These are phyloP conservation scores for Apus apus DNA, from an alignment of 2,113 vertebrate species.

Conservation along the genomic window DNA sequence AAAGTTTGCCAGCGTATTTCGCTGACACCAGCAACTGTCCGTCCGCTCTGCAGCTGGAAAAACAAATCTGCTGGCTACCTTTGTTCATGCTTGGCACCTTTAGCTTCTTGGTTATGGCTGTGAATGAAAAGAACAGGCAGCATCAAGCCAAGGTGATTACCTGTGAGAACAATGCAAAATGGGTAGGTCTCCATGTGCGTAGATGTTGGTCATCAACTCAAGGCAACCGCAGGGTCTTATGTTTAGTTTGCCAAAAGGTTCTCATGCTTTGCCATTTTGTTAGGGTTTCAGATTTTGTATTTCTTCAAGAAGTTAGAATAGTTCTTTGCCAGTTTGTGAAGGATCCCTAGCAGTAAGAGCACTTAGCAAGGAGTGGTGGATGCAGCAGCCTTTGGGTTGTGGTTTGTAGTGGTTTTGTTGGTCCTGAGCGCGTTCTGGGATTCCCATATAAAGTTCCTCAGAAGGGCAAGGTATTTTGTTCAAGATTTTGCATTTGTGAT, in stretches of 20 bases:
- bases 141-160: background rate
- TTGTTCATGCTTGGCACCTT: background rate
- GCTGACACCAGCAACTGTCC: constrained; percentile 23
- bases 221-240: rapidly evolving
- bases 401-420: background rate
- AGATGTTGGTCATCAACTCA: background rate
- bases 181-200: background rate
- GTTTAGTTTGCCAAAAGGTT: background rate
- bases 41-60: constrained; percentile 13
- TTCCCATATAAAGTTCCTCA: background rate
- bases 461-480: background rate
- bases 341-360: background rate
- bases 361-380: background rate
- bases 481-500: background rate
- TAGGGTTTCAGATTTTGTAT: background rate
- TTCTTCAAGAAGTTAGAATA: background rate
- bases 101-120: background rate
- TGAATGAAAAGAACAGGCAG: background rate
- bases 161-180: rapidly evolving
- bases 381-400: background rate
- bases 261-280: background rate
- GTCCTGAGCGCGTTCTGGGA: background rate
- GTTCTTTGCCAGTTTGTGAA: background rate
- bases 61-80: constrained; percentile 2
- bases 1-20: background rate